Conservation (phyloP, 2,888 invertebrate species). For the Drosophila macrospina region DNA sequence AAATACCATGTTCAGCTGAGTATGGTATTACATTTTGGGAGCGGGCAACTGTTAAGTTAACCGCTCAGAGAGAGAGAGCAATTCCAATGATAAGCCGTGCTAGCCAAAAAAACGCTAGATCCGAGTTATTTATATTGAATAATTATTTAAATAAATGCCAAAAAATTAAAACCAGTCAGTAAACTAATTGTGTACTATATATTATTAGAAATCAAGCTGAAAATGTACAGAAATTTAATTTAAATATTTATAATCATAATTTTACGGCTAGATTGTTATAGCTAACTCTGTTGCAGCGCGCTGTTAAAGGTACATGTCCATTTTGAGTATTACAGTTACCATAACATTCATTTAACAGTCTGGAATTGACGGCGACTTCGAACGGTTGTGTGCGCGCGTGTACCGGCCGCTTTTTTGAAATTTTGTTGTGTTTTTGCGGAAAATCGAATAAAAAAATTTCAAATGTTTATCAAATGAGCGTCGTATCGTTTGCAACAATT, state of each 20-base stretch:
- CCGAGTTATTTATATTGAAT: not conserved
- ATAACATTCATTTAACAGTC: slow-evolving; percentile 49
- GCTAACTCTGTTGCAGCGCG: not conserved
- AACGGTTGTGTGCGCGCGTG: slow-evolving; percentile 53
- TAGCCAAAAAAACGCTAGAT: slow-evolving; percentile 30
- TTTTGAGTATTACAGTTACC: slow-evolving; percentile 53
- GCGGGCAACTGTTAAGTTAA: slow-evolving; percentile 34
- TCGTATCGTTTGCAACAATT: slow-evolving; percentile 62
- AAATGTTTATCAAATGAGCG: slow-evolving; percentile 73
- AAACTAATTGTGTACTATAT: too few relatives aligned
- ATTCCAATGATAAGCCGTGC: not conserved
- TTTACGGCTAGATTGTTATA: slow-evolving; percentile 10
- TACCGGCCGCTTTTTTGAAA: slow-evolving; percentile 45
- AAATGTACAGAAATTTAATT: not conserved
- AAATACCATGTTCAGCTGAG: slow-evolving; percentile 19
- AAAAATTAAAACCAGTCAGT: not conserved
- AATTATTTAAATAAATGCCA: not conserved
- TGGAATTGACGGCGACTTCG: slow-evolving; percentile 63
- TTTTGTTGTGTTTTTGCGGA: slow-evolving; percentile 74
- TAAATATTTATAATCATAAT: not conserved
- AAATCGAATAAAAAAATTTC: slow-evolving; percentile 67
- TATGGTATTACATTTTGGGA: slow-evolving; percentile 40
- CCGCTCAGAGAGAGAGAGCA: slow-evolving; percentile 18
- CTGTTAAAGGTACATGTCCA: slow-evolving; percentile 37
- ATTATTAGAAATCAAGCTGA: not conserved